Evolutionary conservation across 2,113 vertebrate genomes (phyloP), one percentile per base, ranked within the genome.

Genomic region (Equus przewalskii): DNA sequence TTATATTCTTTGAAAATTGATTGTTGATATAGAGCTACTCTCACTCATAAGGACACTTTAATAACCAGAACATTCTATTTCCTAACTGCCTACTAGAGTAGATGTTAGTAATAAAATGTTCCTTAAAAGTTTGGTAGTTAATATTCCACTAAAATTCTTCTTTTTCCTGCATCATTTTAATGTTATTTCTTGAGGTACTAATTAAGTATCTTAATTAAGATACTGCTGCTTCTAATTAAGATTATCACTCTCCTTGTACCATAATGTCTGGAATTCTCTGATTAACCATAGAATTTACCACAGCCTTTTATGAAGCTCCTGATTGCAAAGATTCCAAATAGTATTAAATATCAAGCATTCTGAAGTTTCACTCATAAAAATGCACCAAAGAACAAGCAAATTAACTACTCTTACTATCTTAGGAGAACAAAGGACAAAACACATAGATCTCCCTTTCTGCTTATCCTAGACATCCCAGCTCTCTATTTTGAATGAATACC

Each of bases 1-100:
- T 67, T 62, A 70, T 67, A 88, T 56, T 91, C 76, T 95, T 98
- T 82, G 80, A 62, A 97, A 97, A 91, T 79, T 51, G 75, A 22
- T 83, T 93, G 62, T 86, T 93, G 79, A 78, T 83, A 46, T 26
- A 93, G 56, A 96, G 30, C 15, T 75, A 76, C 60, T 96, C 49
- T 89, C 24, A 95, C 62, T 58, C 73, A 90, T 22, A 81, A 41
- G 44, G 79, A 78, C 83, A 94, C 19, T 89, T 93, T 49, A 94
- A 54, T 54, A 72, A 79, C 24, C 9, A 84, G 65, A 89, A 51
- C 16, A 94, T 36, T 44, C 30, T 94, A 87, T 87, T 84, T 97
- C n/a, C 56, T 91, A 94, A 83, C 21, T 93, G 54, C 51, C 82
- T 94, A 33, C 65, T 67, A 78, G 18, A 56, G 51, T 44, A 79